A percentile compares a stretch with the other conserved stretches of the same genome.
phyloP scores from a whole-genome alignment of 2,888 invertebrate species.

The Podabrus alpinus region DNA sequence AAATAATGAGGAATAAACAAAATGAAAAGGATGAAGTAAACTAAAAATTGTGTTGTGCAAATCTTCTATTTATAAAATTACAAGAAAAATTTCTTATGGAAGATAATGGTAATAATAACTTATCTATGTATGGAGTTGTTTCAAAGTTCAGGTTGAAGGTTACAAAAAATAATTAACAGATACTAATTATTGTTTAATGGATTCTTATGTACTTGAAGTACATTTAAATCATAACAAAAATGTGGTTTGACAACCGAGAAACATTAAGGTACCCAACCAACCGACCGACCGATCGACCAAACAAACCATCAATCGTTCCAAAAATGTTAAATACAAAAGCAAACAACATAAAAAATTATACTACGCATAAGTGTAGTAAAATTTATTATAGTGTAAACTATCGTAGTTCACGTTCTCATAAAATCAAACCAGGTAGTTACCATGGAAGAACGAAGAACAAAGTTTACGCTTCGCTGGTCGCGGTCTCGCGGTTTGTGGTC shows the following conservation, averaged over 20 bases:
- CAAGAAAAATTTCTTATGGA: background rate
- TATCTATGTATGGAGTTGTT: constrained; percentile 3
- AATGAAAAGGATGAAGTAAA: background rate
- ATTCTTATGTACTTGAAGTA: background rate
- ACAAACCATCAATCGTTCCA: background rate
- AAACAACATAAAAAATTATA: background rate
- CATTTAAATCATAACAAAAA: background rate
- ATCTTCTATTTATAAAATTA: background rate
- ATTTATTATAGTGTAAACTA: constrained; percentile 2
- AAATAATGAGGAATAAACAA: background rate
- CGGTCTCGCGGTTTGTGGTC: constrained; percentile 31
- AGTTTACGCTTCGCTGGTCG: constrained; percentile 22
- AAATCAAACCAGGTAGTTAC: constrained; percentile 18
- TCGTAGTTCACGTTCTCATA: constrained; percentile 20
- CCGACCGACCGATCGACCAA: too few relatives aligned
- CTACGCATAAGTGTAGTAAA: background rate
- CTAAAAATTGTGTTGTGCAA: background rate
- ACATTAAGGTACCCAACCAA: background rate
- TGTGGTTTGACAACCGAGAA: background rate
- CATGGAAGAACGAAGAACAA: constrained; percentile 19
- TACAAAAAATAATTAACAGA: constrained; percentile 22
- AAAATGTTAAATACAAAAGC: background rate
- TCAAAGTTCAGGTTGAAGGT: constrained; percentile 33
- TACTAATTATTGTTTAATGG: constrained; percentile 29
- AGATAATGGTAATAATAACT: background rate